Base-by-base conservation (phyloP, 2,797 vertebrate genomes). In the Esox lucius region DNA sequence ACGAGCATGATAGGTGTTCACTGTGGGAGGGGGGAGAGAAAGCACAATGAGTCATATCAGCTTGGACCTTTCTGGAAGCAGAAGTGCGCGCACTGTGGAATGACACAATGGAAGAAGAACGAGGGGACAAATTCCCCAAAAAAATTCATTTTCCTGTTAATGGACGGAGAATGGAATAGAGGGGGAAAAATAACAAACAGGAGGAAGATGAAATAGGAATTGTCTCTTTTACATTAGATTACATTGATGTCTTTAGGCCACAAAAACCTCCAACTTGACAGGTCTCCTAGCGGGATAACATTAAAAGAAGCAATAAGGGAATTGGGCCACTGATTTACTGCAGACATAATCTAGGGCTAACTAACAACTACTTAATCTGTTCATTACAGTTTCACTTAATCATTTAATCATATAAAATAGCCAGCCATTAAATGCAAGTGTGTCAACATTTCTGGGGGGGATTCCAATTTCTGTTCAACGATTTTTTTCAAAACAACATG, bases 1-100 rank as follows among this genome's bases (percentile, higher is more conserved):
- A 99, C 68, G 97, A 96, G 91, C 98, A 99, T 87, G 98, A 99
- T 83, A 99, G 90, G 92, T 99, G 97, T 88, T 99, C 98, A 17
- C 98, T 99, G 88, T 33, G 66, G 70, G 85, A 15, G 53, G 78
- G 85, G 16, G 80, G 66, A 61, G 59, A 48, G 39, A 39, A 64
- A 5, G 15, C 53, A 46, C 16, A 22, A 46, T 73, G 31, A 46
- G 49, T 59, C 12, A 68, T 53, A 33, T 31, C 48, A 68, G 13
- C 65, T 39, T 0, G 1, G 28, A n/a, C 11, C 56, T 3, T 61
- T 61, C 11, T 24, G 9, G 56, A 17, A 61, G 56, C 11, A n/a
- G 5, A 28, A 26, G 9, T 62, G 59, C 62, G 59, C 61, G 56
- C n/a, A 61, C 22, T 22, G 22, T 61, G 53, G 51, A 53, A 33